Evolutionary conservation across 2,888 invertebrate species (phyloP).

Genomic region (Drosophila vallismaia): DNA sequence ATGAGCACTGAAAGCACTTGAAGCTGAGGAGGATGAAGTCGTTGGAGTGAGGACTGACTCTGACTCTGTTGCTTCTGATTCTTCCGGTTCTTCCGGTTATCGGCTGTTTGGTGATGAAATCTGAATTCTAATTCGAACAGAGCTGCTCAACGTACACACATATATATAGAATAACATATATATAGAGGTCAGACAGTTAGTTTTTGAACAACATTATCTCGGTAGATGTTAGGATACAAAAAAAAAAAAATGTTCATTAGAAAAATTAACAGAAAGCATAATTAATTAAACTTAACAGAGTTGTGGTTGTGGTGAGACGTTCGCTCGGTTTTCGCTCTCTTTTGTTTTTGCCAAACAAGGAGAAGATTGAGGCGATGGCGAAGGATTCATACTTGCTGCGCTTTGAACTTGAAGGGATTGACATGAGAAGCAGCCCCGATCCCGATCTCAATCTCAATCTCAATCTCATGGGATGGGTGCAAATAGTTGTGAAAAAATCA

Average conservation of each 20-base stretch:
- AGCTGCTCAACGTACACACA: constrained; percentile 34
- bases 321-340: constrained; percentile 2
- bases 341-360: not conserved
- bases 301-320: constrained; percentile 20
- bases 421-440: constrained; percentile 37
- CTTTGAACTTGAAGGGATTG: constrained; percentile 27
- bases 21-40: constrained; percentile 12
- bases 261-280: constrained; percentile 32
- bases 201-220: constrained; percentile 31
- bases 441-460: constrained; percentile 33
- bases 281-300: constrained; percentile 23
- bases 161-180: constrained; percentile 15
- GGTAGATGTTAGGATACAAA: constrained; percentile 32
- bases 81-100: constrained; percentile 2
- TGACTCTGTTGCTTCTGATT: constrained; percentile 27
- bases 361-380: constrained; percentile 9
- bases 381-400: constrained; percentile 43
- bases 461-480: constrained; percentile 35
- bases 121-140: constrained; percentile 29
- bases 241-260: constrained; percentile 11
- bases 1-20: constrained; percentile 4
- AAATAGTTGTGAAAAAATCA: constrained; percentile 24
- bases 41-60: constrained; percentile 14
- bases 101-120: constrained; percentile 38
- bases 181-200: constrained; percentile 25